A percentile compares a stretch with the other conserved stretches of the same genome.
Conservation (phyloP, 2,113 vertebrate genomes). For the Hystrix brachyura region DNA sequence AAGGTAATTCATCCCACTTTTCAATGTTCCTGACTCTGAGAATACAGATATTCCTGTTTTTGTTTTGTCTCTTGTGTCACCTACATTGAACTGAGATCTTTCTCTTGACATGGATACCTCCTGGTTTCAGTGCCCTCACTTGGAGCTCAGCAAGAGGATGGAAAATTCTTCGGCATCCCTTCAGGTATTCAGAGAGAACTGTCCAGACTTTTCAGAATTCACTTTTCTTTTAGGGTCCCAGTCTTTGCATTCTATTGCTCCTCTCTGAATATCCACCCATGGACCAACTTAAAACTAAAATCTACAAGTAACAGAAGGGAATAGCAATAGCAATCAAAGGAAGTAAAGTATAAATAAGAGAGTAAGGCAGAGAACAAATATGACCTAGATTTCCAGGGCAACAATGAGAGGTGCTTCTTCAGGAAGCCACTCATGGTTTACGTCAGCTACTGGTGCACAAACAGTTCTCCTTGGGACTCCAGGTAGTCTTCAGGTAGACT, state of each 20-base stretch:
- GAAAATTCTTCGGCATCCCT: neutral
- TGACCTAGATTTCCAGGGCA: neutral
- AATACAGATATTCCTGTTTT: neutral
- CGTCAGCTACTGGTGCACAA: neutral
- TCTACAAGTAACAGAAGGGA: neutral
- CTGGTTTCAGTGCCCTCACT: neutral
- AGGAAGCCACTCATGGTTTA: neutral
- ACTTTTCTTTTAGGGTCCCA: too few relatives aligned
- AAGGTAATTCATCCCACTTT: neutral
- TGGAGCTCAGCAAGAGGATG: neutral
- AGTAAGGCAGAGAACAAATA: neutral
- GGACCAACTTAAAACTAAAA: neutral
- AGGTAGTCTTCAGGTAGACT: too few relatives aligned
- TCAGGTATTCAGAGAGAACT: neutral
- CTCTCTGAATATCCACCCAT: neutral
- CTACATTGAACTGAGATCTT: neutral
- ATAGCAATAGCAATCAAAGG: neutral
- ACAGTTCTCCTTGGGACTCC: neutral
- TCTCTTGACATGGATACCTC: neutral
- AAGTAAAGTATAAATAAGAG: neutral
- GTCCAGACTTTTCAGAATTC: neutral
- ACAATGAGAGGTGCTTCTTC: neutral
- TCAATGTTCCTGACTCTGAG: neutral
- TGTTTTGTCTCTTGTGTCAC: neutral
- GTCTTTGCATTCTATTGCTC: neutral